Evolutionary conservation across 2,797 vertebrate genomes (phyloP).

Genomic region (Myioborus melanocephalus): DNA sequence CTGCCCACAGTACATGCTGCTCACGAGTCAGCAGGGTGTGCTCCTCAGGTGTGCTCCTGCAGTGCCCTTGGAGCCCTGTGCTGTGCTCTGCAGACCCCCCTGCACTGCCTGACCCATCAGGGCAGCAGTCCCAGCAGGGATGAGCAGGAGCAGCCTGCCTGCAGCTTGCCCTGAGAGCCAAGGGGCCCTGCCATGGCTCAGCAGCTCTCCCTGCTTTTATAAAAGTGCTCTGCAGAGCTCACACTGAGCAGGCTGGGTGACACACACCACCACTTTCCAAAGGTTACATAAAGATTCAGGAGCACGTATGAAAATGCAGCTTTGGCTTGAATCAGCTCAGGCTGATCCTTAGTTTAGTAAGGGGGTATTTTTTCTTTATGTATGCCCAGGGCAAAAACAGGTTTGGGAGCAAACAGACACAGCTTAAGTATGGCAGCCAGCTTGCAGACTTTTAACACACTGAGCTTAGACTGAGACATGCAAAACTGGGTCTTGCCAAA

Average conservation of each 20-base stretch:
- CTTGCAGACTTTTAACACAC: not conserved
- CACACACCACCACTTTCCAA: not conserved
- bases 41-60: not conserved
- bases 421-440: not conserved
- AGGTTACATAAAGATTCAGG: not conserved
- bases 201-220: not conserved
- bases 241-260: not conserved
- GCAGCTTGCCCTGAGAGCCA: not conserved
- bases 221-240: not conserved
- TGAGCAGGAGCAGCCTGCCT: not conserved
- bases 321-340: not conserved
- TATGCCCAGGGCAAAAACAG: not conserved
- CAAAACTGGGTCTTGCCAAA: not conserved
- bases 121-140: not conserved
- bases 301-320: not conserved
- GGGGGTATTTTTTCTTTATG: not conserved
- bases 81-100: not conserved
- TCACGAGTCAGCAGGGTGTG: not conserved
- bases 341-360: not conserved
- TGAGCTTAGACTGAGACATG: not conserved
- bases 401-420: not conserved
- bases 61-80: fast-evolving
- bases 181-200: fast-evolving
- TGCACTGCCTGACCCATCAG: too few species aligned
- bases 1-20: not conserved